Evolutionary conservation across 1,140 invertebrate genomes (phyloP), one percentile per base, ranked within the genome.

Genomic region (Antheraea pernyi): DNA sequence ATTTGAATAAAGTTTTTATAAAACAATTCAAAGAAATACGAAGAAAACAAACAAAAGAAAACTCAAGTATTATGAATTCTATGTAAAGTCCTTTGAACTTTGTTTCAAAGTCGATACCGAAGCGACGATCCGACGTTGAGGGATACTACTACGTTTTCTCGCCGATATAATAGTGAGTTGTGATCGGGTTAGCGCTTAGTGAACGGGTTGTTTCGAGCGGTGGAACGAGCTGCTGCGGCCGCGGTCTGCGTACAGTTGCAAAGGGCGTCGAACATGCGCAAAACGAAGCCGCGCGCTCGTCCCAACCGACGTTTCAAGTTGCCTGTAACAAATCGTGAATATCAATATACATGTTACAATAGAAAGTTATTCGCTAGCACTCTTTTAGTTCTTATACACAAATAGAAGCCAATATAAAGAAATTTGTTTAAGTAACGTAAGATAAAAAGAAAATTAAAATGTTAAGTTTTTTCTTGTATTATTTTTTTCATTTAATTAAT

Each of bases 181-280:
- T 72, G 70, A 73, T 73, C 71, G 73, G 64, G 68, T 85, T 91
- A 91, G 68, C 89, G 89, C 76, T 91, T 91, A 13, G 85, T 82
- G 74, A 91, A 91, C 0, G 86, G 88, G 62, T 91, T 89, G 69
- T 91, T 91, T n/a, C 89, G 79, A 6, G 89, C 88, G 19, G 83
- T 86, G 8, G 85, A 84, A 68, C 88, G 85, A 0, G 93, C 93
- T 2, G 93, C 93, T 7, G 93, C 93, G 42, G 93, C 90, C 4
- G 92, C 93, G 0, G 93, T 94, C 73, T 94, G 93, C 60, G 94
- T 94, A 72, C 94, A 94, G 81, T 94, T 94, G 84, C 94, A 94
- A 58, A 94, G 92, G 11, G 93, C 93, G 81, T 94, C 94, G 72
- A 94, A 94, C 82, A 94, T 90, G 59, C 93, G 92, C 53, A 94